Base-by-base conservation (phyloP, 2,888 invertebrate genomes). In the Andrena fulva region DNA sequence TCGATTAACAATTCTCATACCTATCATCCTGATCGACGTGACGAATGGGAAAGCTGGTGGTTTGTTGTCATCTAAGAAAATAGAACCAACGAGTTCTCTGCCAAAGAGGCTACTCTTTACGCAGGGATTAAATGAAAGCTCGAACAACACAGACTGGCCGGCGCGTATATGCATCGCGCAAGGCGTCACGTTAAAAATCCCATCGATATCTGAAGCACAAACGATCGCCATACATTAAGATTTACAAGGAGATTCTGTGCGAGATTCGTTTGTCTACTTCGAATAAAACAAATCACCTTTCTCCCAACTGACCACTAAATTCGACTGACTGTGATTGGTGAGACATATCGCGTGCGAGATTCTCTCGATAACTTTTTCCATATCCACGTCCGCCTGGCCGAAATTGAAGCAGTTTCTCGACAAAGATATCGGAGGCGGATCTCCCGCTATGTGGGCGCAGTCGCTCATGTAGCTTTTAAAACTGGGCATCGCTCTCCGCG, bases 381-480 rank as follows among this genome's bases (percentile, higher is more conserved):
- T 24, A 12, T 85, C 83, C 0, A 79, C 69, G 27, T 88, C 80
- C 0, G 85, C 78, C 50, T 90, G 86, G 29, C 93, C 94, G 84
- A 94, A 94, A 86, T 94, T 92, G 24, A 94, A 85, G 68, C 89
- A 92, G 63, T 82, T 88, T 2, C 85, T 81, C 16, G 91, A 93
- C 6, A 94, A 77, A 6, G 92, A 92, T 74, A 94, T 86, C 2
- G 90, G 87, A 10, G 91, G 91, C 16, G 83, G 29, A 68, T 85
- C 60, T 67, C 84, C 72, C 20, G 85, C 78, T 6, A 79, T 74
- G 16, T 81, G 71, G 10, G 86, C 62, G 56, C 79, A 83, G 50
- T 93, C 93, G 54, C 83, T 89, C 84, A 93, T 91, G 73, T 94
- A 94, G 24, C 88, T 90, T 27, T 81, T 82, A 70, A 91, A 94